These are phyloP conservation scores for Drosophila stalkeri DNA, from an alignment of 2,888 invertebrate species.

Conservation along the genomic window DNA sequence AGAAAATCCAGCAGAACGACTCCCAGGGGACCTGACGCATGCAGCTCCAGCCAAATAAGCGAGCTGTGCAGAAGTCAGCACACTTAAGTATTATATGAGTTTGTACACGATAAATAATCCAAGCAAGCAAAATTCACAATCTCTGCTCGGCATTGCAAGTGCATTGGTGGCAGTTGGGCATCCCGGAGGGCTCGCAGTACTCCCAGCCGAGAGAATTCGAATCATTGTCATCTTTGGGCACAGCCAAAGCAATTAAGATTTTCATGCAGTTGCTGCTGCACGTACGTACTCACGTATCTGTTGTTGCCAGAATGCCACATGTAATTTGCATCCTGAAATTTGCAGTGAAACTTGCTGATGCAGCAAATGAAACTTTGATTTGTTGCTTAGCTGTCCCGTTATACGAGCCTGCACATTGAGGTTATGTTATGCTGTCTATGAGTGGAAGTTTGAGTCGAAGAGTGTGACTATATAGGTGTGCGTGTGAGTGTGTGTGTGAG, in stretches of 20 bases:
- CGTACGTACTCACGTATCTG: slow-evolving; percentile 11
- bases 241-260: slow-evolving; percentile 66
- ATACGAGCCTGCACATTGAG: slow-evolving; percentile 67
- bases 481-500: slow-evolving; percentile 1
- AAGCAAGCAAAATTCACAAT: slow-evolving; percentile 9
- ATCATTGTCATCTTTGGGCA: slow-evolving; percentile 46
- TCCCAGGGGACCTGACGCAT: slow-evolving; percentile 20
- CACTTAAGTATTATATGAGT: slow-evolving; percentile 24
- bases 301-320: slow-evolving; percentile 44
- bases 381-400: slow-evolving; percentile 58
- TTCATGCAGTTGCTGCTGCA: slow-evolving; percentile 36
- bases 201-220: slow-evolving; percentile 24
- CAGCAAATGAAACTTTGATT: slow-evolving; percentile 72
- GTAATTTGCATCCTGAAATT: slow-evolving; percentile 66
- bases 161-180: slow-evolving; percentile 10
- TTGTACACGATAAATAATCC: slow-evolving; percentile 20
- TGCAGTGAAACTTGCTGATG: slow-evolving; percentile 64
- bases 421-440: slow-evolving; percentile 41
- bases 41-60: slow-evolving; percentile 16
- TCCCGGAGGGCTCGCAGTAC: slow-evolving; percentile 17
- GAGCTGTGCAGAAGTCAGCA: slow-evolving; percentile 7
- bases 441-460: background rate
- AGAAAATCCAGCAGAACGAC: slow-evolving; percentile 29
- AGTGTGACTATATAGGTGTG: background rate
- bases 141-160: slow-evolving; percentile 2